Base-by-base conservation (phyloP, 2,888 invertebrate genomes). In the Trachelus stipa region DNA sequence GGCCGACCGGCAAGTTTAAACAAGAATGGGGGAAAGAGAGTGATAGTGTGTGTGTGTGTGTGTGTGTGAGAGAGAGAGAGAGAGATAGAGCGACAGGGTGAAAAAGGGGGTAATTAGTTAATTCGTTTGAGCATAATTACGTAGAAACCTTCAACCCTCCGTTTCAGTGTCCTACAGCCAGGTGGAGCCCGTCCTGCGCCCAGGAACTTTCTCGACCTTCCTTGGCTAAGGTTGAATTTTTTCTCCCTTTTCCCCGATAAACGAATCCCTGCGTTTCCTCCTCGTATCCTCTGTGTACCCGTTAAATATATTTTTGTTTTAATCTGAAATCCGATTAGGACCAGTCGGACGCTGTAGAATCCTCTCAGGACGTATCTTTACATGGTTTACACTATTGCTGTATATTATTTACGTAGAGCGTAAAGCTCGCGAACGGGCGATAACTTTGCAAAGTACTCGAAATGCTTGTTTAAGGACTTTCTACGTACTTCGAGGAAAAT, bases 61-160 rank as follows among this genome's bases (percentile, higher is more conserved):
- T 12, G 35, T 3, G 12, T 80, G 81, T 31, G 31, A 1, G 31
- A 1, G 68, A 56, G 68, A 68, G 30, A n/a, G 73, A 30, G 31
- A 34, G 23, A 30, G 68, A 56, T 40, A 69, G 23, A 12, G 40
- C n/a, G 33, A 23, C 34, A n/a, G 73, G 79, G 15, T 9, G 40
- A 74, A 81, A 81, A 83, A 84, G 84, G 79, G 82, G 69, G 84
- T 83, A 86, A 86, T 86, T 86, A 86, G 83, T 85, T 86, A 84
- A 86, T 86, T 86, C 82, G 82, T 79, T 80, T 77, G 77, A 83
- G 84, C 82, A 83, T 86, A 86, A 85, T 86, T 85, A 86, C 82
- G 81, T 80, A 81, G 79, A 79, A 82, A 84, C 80, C 78, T 76
- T 73, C 9, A 56, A 23, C 56, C 56, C 56, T 56, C 23, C 23